Base-by-base conservation (phyloP, 53 echinoderm and acorn worm genomes). In the Arbacia lixula region DNA sequence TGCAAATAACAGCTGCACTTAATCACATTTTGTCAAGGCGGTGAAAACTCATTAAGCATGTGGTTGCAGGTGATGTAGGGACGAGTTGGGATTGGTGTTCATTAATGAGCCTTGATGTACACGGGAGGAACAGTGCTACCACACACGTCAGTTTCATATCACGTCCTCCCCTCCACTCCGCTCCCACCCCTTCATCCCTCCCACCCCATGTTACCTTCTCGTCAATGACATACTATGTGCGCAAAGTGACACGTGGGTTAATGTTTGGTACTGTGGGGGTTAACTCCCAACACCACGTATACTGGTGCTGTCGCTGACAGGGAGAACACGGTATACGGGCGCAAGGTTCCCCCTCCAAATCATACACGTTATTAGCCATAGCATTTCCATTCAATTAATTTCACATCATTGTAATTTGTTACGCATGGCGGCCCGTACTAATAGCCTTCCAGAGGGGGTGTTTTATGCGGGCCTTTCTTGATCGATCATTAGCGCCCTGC, bases 351-450 rank as follows among this genome's bases (percentile, higher is more conserved):
- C 34, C 74, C 53, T 33, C 21, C 36, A 64, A 63, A 81, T 81
- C 82, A 81, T 63, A 81, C 46, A 61, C 62, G 16, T 81, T 81
- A 81, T 81, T 81, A 81, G 62, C 82, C 64, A 21, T 25, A 42
- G 49, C 40, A 81, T 63, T 81, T 81, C 82, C 82, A 81, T 81
- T 81, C 82, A 81, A 81, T 81, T 81, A 81, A 81, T 81, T 81
- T 63, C 82, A 63, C 82, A 81, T 81, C 82, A 81, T 81, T 81
- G 82, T 81, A 81, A 81, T 81, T 81, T 81, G 82, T 81, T 50
- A 46, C 82, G 82, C 82, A 49, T 81, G 63, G 82, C 82, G 16
- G 16, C 82, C 82, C 82, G 49, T 81, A 64, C 82, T 81, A 81
- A 81, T 81, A 81, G 82, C 43, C 36, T 81, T 46, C 63, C 49